Conservation (phyloP, 2,113 vertebrate species). For the Oreochromis aureus region DNA sequence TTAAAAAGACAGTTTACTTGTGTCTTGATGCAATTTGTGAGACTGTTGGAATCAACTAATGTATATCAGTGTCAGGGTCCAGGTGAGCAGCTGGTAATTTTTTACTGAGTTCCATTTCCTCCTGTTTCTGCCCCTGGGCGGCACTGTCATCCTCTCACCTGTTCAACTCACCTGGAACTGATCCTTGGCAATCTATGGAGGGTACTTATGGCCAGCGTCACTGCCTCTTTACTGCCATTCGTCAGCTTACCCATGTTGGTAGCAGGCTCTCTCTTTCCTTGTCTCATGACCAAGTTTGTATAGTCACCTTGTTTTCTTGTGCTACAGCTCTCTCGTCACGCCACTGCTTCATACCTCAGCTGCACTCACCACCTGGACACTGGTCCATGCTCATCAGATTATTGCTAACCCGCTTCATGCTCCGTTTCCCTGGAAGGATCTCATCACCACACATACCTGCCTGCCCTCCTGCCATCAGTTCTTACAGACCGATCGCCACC, state of each 20-base stretch:
- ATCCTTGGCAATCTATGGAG: neutral
- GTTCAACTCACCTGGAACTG: neutral
- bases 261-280: neutral
- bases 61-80: neutral
- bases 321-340: neutral
- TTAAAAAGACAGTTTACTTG: neutral
- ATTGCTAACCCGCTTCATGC: neutral
- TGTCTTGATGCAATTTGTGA: neutral
- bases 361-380: neutral
- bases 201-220: neutral
- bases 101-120: neutral
- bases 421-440: neutral
- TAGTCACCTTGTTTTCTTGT: neutral
- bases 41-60: neutral
- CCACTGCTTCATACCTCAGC: neutral
- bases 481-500: neutral
- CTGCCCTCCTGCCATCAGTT: neutral
- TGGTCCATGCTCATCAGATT: neutral
- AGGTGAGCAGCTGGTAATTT: neutral
- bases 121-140: neutral
- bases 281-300: neutral
- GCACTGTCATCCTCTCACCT: neutral
- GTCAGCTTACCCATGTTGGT: too few relatives aligned
- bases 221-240: neutral
- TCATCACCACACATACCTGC: neutral